Base-by-base conservation (phyloP, 2,797 vertebrate species). In the Tinamus major region DNA sequence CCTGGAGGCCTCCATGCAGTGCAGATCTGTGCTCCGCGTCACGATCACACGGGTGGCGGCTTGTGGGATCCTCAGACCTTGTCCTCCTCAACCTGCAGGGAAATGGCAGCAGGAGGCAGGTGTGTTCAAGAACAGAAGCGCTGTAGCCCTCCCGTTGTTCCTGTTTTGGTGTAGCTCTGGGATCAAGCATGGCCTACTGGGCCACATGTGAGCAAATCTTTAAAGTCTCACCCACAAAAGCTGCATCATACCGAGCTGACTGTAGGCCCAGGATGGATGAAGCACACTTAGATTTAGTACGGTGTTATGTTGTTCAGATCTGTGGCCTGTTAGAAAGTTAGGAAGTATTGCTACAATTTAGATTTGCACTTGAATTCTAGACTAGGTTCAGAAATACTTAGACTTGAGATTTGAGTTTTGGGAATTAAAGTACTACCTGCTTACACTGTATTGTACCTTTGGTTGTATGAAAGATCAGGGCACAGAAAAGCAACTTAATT, bases 381-480 rank as follows among this genome's bases (percentile, higher is more conserved):
- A 81, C 41, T 67, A 79, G 10, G 13, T 82, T 82, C 48, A 64
- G 68, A 77, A 79, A 18, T 20, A 26, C 75, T 91, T 35, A 81
- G 35, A 63, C 26, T 29, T 24, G 33, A 0, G 0, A 20, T 70
- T 51, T 15, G 5, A 3, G 6, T 70, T 39, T 33, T 61, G 65
- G 61, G 41, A 71, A 68, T 76, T 80, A 27, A 82, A 93, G 53
- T 41, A 53, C 53, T 85, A 81, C 49, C 44, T 74, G 61, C 58
- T 90, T 85, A 80, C 59, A 72, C 88, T 17, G 3, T 61, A 55
- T 90, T 90, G 89, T 3, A 6, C 90, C 96, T 92, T 94, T 84
- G 59, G 63, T 89, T 69, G 33, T 58, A 0, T 61, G 77, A 70
- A 89, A 67, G 49, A 91, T 87, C 69, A 93, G 64, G 29, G 17